A percentile compares a stretch with the other conserved stretches of the same genome.
Evolutionary conservation across 2,888 invertebrate species (phyloP).

Genomic region (Lasioglossum lativentre): DNA sequence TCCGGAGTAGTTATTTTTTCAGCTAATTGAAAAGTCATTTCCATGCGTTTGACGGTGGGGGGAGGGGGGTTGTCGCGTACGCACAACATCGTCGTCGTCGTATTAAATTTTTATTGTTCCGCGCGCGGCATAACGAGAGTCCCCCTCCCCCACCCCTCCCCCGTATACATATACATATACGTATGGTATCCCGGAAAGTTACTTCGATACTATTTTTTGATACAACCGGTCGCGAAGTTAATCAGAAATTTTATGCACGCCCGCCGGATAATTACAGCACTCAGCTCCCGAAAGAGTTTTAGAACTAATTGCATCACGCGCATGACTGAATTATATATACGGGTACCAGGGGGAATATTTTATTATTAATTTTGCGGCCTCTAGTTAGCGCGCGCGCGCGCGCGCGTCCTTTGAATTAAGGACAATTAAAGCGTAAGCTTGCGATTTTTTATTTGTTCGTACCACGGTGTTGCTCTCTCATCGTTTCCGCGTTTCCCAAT

Average conservation of each 20-base stretch:
- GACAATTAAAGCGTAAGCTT: conserved; percentile 33
- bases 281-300: conserved; percentile 52
- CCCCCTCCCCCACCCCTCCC: not conserved
- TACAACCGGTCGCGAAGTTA: conserved; percentile 40
- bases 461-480: not conserved
- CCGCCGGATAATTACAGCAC: conserved; percentile 53
- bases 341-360: conserved; percentile 32
- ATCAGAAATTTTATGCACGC: conserved; percentile 52
- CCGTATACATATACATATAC: not conserved
- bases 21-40: conserved; percentile 13
- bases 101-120: conserved; percentile 20
- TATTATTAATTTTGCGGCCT: conserved; percentile 51
- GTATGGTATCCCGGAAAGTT: conserved; percentile 20
- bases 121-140: conserved; percentile 23
- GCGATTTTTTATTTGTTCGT: conserved; percentile 23
- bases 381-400: conserved; percentile 48
- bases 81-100: not conserved
- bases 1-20: not conserved
- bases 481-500: not conserved
- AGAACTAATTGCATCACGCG: conserved; percentile 55
- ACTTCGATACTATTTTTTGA: conserved; percentile 36
- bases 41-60: not conserved
- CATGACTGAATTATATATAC: conserved; percentile 53
- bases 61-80: not conserved
- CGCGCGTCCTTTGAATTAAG: conserved; percentile 48